A percentile compares a stretch with the other conserved stretches of the same genome.
These are phyloP conservation scores for Eledone cirrhosa DNA, from an alignment of 2,888 invertebrate genomes.

Conservation along the genomic window DNA sequence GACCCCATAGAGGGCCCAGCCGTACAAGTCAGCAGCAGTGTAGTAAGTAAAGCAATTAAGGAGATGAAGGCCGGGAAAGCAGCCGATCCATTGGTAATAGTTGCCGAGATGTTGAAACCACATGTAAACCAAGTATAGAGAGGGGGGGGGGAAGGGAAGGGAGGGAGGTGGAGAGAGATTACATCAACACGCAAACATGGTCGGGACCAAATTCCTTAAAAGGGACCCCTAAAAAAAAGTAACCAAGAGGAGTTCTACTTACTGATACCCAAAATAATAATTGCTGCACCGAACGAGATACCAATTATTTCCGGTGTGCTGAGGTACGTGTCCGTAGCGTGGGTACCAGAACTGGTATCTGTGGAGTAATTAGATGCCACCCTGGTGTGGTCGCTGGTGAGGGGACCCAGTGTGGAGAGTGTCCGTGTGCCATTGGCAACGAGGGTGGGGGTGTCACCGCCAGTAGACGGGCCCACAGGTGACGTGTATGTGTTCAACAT, in stretches of 20 bases:
- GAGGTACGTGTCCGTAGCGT: slow-evolving; percentile 15
- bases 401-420: slow-evolving; percentile 6
- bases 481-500: slow-evolving; percentile 16
- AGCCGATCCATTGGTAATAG: too few species aligned
- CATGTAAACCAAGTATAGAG: too few species aligned
- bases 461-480: not conserved
- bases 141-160: too few species aligned
- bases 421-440: slow-evolving; percentile 19
- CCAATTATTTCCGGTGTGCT: slow-evolving; percentile 32
- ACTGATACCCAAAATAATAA: slow-evolving; percentile 32
- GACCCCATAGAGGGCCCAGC: too few species aligned
- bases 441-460: not conserved
- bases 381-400: not conserved
- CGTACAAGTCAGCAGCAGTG: too few species aligned
- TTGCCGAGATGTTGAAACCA: too few species aligned
- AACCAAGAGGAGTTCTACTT: slow-evolving; percentile 1
- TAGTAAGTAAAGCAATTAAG: too few species aligned
- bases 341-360: slow-evolving; percentile 13
- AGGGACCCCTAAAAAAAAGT: too few species aligned
- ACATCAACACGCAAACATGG: too few species aligned
- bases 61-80: too few species aligned
- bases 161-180: too few species aligned
- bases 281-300: slow-evolving; percentile 31
- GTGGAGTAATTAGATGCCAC: not conserved
- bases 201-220: too few species aligned